These are phyloP conservation scores for Lerema accius DNA, from an alignment of 1,140 invertebrate species.

Conservation along the genomic window DNA sequence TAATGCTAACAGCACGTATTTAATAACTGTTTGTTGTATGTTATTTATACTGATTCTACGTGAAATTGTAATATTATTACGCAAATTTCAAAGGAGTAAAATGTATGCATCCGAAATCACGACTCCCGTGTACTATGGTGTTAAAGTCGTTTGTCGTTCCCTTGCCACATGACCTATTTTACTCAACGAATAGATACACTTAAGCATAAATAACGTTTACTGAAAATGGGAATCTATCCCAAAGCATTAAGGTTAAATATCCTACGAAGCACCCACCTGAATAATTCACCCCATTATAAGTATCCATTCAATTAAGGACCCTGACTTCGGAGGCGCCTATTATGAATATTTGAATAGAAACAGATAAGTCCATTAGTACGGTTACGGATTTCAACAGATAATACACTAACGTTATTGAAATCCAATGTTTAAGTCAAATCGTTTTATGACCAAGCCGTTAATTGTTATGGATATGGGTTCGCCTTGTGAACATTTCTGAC, in stretches of 20 bases:
- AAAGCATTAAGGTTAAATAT: slow-evolving; percentile 41
- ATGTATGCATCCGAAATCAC: not conserved
- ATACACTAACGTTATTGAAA: slow-evolving; percentile 29
- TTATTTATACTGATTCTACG: no score
- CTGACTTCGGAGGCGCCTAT: slow-evolving; percentile 60
- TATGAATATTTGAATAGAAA: slow-evolving; percentile 62
- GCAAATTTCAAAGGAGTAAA: no score
- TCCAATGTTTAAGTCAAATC: slow-evolving; percentile 12
- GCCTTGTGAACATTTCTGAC: not conserved
- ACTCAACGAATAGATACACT: slow-evolving; percentile 39
- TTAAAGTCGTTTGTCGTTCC: slow-evolving; percentile 40
- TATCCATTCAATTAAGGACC: slow-evolving; percentile 64
- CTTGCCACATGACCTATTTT: slow-evolving; percentile 45
- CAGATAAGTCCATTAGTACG: slow-evolving; percentile 55
- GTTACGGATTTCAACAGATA: slow-evolving; percentile 39
- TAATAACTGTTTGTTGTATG: not conserved
- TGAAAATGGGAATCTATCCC: slow-evolving; percentile 21
- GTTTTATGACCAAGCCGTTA: slow-evolving; percentile 7
- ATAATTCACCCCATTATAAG: slow-evolving; percentile 59
- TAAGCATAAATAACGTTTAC: slow-evolving; percentile 19
- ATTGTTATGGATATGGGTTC: slow-evolving; percentile 13
- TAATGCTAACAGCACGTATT: not conserved
- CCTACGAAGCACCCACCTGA: slow-evolving; percentile 35
- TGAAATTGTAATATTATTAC: no score
- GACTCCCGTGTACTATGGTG: slow-evolving; percentile 29